Percentiles rank a stretch among this genome's conserved stretches.
Conservation (phyloP, 92 coral and sea anemone genomes). For the Diadumene lineata region DNA sequence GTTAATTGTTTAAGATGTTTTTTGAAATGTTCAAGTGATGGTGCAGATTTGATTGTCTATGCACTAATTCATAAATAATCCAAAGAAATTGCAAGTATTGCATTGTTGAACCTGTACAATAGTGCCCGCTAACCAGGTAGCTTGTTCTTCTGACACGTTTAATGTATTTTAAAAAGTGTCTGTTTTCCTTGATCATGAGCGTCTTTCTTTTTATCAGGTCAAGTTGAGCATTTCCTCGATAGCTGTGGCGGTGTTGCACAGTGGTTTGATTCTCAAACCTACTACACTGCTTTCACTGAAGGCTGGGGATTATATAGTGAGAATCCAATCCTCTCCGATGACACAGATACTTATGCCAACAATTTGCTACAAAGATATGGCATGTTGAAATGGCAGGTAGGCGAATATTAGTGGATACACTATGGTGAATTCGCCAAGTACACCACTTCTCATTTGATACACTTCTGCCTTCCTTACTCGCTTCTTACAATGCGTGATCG, state of each 20-base stretch:
- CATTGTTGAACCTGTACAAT: too few species aligned
- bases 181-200: background rate
- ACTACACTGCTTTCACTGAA: conserved; percentile 74
- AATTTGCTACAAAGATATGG: conserved; percentile 69
- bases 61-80: too few species aligned
- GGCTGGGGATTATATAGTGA: conserved; percentile 85
- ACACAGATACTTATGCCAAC: conserved; percentile 57
- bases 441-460: too few species aligned
- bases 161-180: background rate
- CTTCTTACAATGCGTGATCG: too few species aligned
- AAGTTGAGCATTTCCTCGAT: conserved; percentile 76
- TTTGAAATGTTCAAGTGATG: too few species aligned
- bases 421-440: too few species aligned
- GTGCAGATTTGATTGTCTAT: too few species aligned
- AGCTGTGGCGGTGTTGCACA: conserved; percentile 69
- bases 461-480: too few species aligned
- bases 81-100: too few species aligned
- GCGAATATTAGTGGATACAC: background rate
- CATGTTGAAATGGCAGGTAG: conserved; percentile 88
- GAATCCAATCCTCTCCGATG: conserved; percentile 70
- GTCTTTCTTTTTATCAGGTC: conserved; percentile 35
- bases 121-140: too few species aligned
- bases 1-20: too few species aligned
- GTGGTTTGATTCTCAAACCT: conserved; percentile 67
- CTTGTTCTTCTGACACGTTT: too few species aligned